Evolutionary conservation across 2,113 vertebrate genomes (phyloP).

Genomic region (Labeo rohita): DNA sequence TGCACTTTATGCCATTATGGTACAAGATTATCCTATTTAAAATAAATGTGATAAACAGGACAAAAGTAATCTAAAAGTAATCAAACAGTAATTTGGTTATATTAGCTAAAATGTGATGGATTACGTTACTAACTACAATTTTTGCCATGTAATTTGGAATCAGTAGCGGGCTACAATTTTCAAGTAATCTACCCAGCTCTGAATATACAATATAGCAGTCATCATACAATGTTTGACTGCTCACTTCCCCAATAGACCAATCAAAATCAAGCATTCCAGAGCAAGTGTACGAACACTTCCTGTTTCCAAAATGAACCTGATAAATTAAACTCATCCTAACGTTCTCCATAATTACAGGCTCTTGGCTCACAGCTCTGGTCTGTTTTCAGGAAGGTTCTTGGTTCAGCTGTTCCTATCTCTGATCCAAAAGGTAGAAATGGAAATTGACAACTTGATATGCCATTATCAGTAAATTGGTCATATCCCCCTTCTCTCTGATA

Average conservation of each 20-base stretch:
- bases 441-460: constrained; percentile 57
- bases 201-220: too few relatives aligned
- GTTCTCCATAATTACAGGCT: neutral
- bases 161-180: too few relatives aligned
- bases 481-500: neutral
- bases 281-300: neutral
- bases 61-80: too few relatives aligned
- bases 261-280: constrained; percentile 22
- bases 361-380: constrained; percentile 11
- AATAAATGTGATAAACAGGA: too few relatives aligned
- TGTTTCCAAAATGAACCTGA: constrained; percentile 7
- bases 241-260: neutral
- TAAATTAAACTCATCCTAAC: neutral
- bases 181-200: too few relatives aligned
- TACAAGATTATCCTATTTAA: too few relatives aligned
- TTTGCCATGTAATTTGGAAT: too few relatives aligned
- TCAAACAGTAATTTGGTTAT: too few relatives aligned
- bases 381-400: neutral
- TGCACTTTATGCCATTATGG: too few relatives aligned
- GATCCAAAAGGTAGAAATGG: constrained; percentile 49
- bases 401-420: constrained; percentile 13
- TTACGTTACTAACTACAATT: too few relatives aligned
- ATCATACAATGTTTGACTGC: too few relatives aligned
- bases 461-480: constrained; percentile 17
- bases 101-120: too few relatives aligned